Base-by-base conservation (phyloP, 2,888 invertebrate species). In the Sphaerophoria rueppellii region DNA sequence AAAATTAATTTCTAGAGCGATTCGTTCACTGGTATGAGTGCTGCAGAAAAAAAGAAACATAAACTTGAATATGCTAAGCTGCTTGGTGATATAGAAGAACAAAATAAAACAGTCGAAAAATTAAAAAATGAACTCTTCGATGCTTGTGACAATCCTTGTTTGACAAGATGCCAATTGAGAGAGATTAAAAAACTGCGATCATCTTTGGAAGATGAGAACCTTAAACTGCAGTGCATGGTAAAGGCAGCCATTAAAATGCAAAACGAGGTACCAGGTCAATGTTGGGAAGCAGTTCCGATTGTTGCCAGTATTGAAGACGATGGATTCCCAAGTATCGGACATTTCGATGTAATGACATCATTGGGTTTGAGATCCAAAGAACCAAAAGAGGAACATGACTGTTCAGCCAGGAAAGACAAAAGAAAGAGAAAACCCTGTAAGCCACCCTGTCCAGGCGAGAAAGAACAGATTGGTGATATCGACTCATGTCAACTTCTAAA, bases 251-350 rank as follows among this genome's bases (percentile, higher is more conserved):
- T 90, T 9, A 71, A 88, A 52, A 87, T 91, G 81, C 91, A 91
- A 83, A 90, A 91, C 55, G 89, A 88, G 37, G 89, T 90, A 14
- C 91, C 91, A 0, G 89, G 86, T 37, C 88, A 89, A 0, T 88
- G 87, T 40, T 91, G 91, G 76, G 88, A 87, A 4, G 89, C 89
- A 63, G 87, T 91, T 35, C 87, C 89, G 3, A 73, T 91, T 70
- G 89, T 89, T 24, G 90, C 91, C 0, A 91, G 90, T 6, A 87
- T 91, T 32, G 91, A 91, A 48, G 91, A 91, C 57, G 91, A 91
- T 43, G 55, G 69, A 14, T 88, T 85, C 54, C 88, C 70, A 24
- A 57, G 4, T 9, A 77, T 55, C 9, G 70, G 54, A 5, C 73
- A 72, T 32, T n/a, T 34, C 5, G 46, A 54, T 16, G 58, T 73